These are phyloP conservation scores for Lordiphosa collinella DNA, from an alignment of 1,140 invertebrate species.

Conservation along the genomic window DNA sequence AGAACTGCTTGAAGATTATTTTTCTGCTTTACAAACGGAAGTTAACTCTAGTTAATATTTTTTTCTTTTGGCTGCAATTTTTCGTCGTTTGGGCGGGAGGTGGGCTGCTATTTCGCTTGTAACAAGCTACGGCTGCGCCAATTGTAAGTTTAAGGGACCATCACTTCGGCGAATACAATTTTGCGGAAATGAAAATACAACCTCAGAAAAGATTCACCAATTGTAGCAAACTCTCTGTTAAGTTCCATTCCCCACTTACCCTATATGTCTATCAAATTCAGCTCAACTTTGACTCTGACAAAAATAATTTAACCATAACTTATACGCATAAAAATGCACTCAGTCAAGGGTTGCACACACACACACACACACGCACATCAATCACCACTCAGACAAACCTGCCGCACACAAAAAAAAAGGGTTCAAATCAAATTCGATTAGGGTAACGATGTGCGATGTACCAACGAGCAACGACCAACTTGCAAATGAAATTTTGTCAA, in stretches of 20 bases:
- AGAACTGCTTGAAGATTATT: no score
- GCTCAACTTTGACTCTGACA: neutral
- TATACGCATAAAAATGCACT: constrained; percentile 23
- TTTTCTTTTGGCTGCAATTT: no score
- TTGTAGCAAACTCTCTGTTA: neutral
- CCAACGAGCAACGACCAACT: constrained; percentile 9
- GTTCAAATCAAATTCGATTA: constrained; percentile 76
- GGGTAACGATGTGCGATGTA: constrained; percentile 36
- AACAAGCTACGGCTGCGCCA: no score
- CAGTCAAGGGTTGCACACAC: constrained; percentile 29
- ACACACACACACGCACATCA: constrained; percentile 26
- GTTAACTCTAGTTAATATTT: no score
- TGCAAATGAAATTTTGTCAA: constrained; percentile 62
- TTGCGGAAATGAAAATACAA: no score
- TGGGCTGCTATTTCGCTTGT: no score
- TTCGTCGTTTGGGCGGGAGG: no score
- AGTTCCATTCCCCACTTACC: neutral
- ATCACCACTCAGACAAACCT: constrained; percentile 15
- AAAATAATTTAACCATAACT: constrained; percentile 46
- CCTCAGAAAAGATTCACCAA: no score
- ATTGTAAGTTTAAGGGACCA: no score
- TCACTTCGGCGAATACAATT: no score
- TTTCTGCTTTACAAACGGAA: no score
- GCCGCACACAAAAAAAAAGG: constrained; percentile 30
- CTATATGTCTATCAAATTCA: neutral